Base-by-base conservation (phyloP, 1,140 invertebrate species). In the Aradophagus sp. region DNA sequence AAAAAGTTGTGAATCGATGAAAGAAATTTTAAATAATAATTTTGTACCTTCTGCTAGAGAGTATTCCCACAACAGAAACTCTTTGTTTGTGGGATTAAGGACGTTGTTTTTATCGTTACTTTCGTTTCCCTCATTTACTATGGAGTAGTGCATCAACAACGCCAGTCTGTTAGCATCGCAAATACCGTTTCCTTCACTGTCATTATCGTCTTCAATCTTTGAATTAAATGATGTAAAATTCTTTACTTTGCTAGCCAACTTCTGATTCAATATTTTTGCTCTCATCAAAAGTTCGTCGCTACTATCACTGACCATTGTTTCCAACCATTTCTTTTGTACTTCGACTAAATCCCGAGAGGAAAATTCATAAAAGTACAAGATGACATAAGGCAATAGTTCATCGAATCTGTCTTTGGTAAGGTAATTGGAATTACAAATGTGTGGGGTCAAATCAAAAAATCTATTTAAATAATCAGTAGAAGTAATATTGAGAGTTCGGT, bases 281-380 rank as follows among this genome's bases (percentile, higher is more conserved):
- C n/a, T n/a, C n/a, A n/a, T n/a, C n/a, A n/a, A n/a, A n/a, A n/a
- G n/a, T n/a, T n/a, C n/a, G n/a, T n/a, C n/a, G n/a, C n/a, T n/a
- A n/a, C n/a, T n/a, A n/a, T n/a, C n/a, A n/a, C n/a, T n/a, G n/a
- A n/a, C n/a, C n/a, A n/a, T n/a, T n/a, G n/a, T n/a, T n/a, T n/a
- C n/a, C n/a, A n/a, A n/a, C n/a, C n/a, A n/a, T n/a, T n/a, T n/a
- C n/a, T n/a, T n/a, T n/a, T n/a, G n/a, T 29, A 10, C 11, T 29
- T 6, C 27, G 27, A 5, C 3, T 10, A 29, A 10, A 29, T 5
- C 3, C 7, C 11, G 27, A n/a, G 75, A 74, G 0, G 82, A 80
- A 10, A 53, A 48, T 56, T 83, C 82, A 26, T 82, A 85, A 53
- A 84, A 82, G n/a, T 79, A 75, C 2, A 83, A 36, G 11, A 85